Conservation (phyloP, 2,888 invertebrate species). For the Galeruca laticollis region DNA sequence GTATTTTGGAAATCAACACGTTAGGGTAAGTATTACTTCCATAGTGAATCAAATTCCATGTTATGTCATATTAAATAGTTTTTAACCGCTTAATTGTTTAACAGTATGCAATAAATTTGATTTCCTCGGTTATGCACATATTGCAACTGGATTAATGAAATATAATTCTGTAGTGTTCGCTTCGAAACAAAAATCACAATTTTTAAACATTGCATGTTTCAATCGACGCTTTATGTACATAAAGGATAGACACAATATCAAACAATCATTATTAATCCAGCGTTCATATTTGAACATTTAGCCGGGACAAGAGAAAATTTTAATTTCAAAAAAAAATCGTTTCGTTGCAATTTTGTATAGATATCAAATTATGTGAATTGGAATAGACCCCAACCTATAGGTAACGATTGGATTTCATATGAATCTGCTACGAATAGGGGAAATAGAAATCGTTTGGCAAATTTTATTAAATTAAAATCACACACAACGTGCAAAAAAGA, state of each 20-base stretch:
- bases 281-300: conserved; percentile 25
- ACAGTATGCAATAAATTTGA: neutral
- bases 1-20: too few relatives aligned
- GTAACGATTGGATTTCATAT: conserved; percentile 11
- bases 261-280: conserved; percentile 31
- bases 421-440: conserved; percentile 7
- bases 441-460: conserved; percentile 16
- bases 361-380: conserved; percentile 18
- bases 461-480: conserved; percentile 20
- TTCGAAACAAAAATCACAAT: neutral
- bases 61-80: too few relatives aligned
- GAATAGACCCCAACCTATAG: conserved; percentile 9
- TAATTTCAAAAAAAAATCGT: conserved; percentile 24
- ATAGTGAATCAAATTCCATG: too few relatives aligned
- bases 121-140: neutral
- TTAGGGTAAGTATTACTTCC: too few relatives aligned
- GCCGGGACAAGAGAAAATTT: conserved; percentile 22
- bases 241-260: conserved; percentile 21
- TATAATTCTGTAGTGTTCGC: neutral
- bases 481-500: conserved; percentile 14
- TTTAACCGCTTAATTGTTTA: neutral
- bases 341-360: conserved; percentile 19
- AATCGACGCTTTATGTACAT: conserved; percentile 1
- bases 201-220: neutral
- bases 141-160: neutral